Evolutionary conservation across 2,113 vertebrate species (phyloP).

Genomic region (Platichthys stellatus): DNA sequence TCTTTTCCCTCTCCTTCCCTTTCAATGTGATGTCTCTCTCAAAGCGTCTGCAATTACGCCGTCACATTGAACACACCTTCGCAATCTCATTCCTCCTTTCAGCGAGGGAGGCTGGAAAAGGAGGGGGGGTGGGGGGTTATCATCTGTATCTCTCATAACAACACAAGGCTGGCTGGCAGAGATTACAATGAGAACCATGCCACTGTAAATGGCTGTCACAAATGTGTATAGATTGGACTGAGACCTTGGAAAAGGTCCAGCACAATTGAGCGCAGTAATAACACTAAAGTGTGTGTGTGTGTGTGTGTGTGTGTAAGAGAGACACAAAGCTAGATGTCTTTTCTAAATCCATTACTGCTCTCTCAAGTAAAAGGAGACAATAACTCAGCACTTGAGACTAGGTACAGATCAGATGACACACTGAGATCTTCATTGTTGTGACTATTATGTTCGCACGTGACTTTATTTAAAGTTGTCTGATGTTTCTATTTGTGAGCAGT

Average conservation of each 20-base stretch:
- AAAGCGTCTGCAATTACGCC: constrained; percentile 36
- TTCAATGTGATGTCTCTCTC: constrained; percentile 34
- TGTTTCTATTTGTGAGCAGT: too few relatives aligned
- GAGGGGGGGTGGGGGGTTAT: background rate
- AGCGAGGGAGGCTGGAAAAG: constrained; percentile 11
- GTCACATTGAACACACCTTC: background rate
- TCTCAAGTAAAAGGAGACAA: constrained; percentile 23
- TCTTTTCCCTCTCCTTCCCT: background rate
- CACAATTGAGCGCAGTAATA: constrained; percentile 41
- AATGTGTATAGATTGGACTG: constrained; percentile 60
- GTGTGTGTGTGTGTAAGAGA: background rate
- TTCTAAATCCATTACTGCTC: constrained; percentile 28
- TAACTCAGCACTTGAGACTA: constrained; percentile 30
- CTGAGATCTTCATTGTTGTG: too few relatives aligned
- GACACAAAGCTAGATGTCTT: constrained; percentile 12
- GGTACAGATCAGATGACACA: too few relatives aligned
- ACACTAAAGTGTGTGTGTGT: constrained; percentile 25
- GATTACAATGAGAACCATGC: constrained; percentile 37
- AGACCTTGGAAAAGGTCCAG: constrained; percentile 59
- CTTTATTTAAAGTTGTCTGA: too few relatives aligned
- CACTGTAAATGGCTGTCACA: constrained; percentile 46
- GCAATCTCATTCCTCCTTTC: constrained; percentile 3
- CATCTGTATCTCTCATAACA: constrained; percentile 26
- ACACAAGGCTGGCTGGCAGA: constrained; percentile 15
- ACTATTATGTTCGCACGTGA: too few relatives aligned